Conservation (phyloP, 2,797 vertebrate species). For the Microhierax caerulescens region DNA sequence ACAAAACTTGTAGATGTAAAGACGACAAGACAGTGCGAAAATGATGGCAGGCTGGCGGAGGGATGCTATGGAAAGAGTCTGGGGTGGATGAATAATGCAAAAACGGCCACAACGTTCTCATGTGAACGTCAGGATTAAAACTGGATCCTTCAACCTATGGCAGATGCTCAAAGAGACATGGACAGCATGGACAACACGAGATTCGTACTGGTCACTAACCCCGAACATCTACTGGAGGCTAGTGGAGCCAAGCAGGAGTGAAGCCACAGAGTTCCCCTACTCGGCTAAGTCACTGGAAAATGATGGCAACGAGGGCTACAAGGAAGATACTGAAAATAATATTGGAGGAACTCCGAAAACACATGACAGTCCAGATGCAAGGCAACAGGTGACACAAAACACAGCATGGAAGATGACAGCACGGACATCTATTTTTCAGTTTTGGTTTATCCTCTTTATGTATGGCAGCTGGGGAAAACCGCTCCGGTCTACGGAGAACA, state of each 20-base stretch:
- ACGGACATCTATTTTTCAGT: neutral
- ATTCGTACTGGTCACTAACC: neutral
- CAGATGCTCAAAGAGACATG: neutral
- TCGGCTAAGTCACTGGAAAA: neutral
- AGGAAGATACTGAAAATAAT: neutral
- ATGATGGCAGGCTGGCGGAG: neutral
- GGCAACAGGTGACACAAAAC: neutral
- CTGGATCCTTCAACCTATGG: neutral
- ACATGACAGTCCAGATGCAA: neutral
- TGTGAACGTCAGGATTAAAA: neutral
- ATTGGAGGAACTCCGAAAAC: neutral
- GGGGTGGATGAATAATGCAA: neutral
- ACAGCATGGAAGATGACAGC: fast-evolving
- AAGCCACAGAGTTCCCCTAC: neutral
- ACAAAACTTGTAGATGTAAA: neutral
- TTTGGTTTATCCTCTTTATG: neutral
- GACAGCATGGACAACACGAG: fast-evolving
- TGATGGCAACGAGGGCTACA: neutral
- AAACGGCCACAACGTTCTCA: fast-evolving
- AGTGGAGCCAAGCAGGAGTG: neutral
- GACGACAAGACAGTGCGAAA: neutral
- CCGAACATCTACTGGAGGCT: neutral
- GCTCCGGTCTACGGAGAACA: neutral
- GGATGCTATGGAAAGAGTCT: neutral
- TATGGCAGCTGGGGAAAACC: neutral